Percentiles rank a stretch among this genome's conserved stretches.
phyloP scores from a whole-genome alignment of 2,113 vertebrate genomes.

The Nicator chloris region DNA sequence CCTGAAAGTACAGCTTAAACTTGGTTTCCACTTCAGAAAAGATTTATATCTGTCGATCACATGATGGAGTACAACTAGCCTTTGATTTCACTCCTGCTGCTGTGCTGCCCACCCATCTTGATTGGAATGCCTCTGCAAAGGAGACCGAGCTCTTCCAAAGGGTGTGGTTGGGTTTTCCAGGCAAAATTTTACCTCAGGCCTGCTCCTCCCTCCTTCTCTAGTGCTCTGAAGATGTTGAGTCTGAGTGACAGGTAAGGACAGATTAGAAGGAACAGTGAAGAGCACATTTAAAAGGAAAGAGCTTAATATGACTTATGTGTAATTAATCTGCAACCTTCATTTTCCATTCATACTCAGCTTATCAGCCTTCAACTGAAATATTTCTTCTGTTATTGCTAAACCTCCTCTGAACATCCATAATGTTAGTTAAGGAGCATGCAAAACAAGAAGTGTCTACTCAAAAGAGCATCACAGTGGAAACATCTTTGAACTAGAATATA shows the following conservation, averaged over 20 bases:
- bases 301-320: constrained; percentile 31
- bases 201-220: background rate
- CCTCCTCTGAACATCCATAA: background rate
- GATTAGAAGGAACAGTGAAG: background rate
- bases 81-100: accelerated
- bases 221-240: background rate
- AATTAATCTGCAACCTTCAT: constrained; percentile 29
- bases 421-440: background rate
- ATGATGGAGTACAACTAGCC: background rate
- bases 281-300: constrained; percentile 24
- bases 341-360: constrained; percentile 21
- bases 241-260: background rate
- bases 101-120: background rate
- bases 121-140: background rate
- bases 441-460: background rate
- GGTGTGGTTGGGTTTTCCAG: background rate
- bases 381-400: constrained; percentile 52
- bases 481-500: background rate
- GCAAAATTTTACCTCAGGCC: background rate
- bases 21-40: background rate
- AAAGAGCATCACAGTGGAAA: background rate
- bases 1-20: background rate
- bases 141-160: background rate
- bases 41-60: accelerated
- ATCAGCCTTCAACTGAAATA: constrained; percentile 25